Base-by-base conservation (phyloP, 1,140 invertebrate species). In the Pseudomyrmex dendroicus region DNA sequence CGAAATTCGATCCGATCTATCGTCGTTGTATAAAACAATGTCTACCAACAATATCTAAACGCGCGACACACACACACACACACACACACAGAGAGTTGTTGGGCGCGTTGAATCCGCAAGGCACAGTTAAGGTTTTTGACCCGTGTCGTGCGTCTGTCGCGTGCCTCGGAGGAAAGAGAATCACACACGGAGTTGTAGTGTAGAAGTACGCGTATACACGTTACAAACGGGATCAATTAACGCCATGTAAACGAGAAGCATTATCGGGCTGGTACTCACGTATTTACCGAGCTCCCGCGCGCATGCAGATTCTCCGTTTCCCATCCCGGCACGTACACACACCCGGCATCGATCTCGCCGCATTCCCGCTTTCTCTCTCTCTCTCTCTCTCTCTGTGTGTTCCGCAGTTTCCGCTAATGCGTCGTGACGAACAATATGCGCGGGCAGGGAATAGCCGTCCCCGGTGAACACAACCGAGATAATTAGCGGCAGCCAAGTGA, bases 161-260 rank as follows among this genome's bases (percentile, higher is more conserved):
- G 54, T 10, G 46, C 20, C 17, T 10, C 5, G n/a, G 44, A 25
- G 35, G 35, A 35, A 35, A 35, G 35, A 35, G 35, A 35, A 35
- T 35, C 5, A 35, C 4, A 35, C 35, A 35, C 35, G 22, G 44
- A 35, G 20, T 64, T 50, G 22, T 48, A 22, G 44, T 4, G 44
- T 22, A 59, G 57, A 17, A 56, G 50, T 61, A 10, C 56, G 17
- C 61, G 59, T 56, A 22, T 78, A 52, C 62, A 52, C 62, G 85
- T 70, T 59, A 72, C 62, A 22, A 35, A 35, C 35, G 63, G 59
- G 57, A 87, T 84, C 77, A 87, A 87, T 87, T 86, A 87, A 87
- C 73, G 59, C 15, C 72, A 17, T 62, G 54, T 59, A 73, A 84
- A 87, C 68, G 68, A 73, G 64, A 25, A 73, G 52, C 15, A 9